A percentile compares a stretch with the other conserved stretches of the same genome.
Evolutionary conservation across 2,113 vertebrate species (phyloP).

Genomic region (Patagioenas fasciata): DNA sequence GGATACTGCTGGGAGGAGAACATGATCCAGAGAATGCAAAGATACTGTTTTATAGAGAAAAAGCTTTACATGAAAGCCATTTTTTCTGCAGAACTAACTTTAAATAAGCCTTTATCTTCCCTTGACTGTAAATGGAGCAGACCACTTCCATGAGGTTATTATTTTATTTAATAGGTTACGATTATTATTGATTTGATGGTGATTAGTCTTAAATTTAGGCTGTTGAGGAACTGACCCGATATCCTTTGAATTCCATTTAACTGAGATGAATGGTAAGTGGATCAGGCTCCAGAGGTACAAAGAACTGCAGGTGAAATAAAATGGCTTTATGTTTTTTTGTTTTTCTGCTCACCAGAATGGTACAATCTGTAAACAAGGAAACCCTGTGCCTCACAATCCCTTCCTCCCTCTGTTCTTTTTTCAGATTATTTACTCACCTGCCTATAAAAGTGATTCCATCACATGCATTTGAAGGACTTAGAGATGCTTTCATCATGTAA

Average conservation of each 20-base stretch:
- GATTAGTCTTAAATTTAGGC: neutral
- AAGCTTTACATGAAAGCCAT: neutral
- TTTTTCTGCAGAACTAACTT: neutral
- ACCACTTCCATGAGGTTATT: neutral
- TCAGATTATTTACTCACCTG: slow-evolving; percentile 83
- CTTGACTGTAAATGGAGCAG: neutral
- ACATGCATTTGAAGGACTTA: slow-evolving; percentile 85
- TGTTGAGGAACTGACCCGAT: neutral
- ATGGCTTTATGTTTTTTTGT: neutral
- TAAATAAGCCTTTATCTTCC: neutral
- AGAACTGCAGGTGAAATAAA: neutral
- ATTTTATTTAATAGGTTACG: neutral
- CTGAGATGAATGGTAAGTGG: neutral
- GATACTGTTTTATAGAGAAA: neutral
- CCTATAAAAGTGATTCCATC: slow-evolving; percentile 82
- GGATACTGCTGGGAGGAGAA: neutral
- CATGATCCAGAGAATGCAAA: neutral
- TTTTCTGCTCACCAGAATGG: neutral
- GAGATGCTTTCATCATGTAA: slow-evolving; percentile 87
- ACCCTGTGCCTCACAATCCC: neutral
- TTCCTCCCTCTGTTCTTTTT: slow-evolving; percentile 27
- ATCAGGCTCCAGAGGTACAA: neutral
- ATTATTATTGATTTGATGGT: neutral
- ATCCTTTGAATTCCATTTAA: neutral
- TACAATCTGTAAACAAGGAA: neutral